These are phyloP conservation scores for Ciconia boyciana DNA, from an alignment of 2,113 vertebrate species.

Conservation along the genomic window DNA sequence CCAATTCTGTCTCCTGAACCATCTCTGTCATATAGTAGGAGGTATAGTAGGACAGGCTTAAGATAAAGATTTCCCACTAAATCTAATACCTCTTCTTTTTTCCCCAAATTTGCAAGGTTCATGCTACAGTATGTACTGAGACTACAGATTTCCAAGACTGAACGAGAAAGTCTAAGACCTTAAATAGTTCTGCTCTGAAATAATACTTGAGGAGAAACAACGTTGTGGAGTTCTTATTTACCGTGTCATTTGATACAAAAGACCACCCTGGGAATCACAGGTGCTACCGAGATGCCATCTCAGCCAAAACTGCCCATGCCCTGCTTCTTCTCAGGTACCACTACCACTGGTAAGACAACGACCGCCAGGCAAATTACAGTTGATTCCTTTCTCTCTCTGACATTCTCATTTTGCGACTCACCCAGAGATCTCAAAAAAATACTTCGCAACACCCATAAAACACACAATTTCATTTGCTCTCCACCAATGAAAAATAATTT, in stretches of 20 bases:
- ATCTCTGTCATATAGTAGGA: neutral
- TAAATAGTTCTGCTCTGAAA: neutral
- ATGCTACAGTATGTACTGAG: fast-evolving
- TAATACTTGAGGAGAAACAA: neutral
- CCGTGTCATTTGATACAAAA: too few relatives aligned
- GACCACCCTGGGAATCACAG: neutral
- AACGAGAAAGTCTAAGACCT: neutral
- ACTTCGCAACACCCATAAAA: neutral
- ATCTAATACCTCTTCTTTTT: neutral
- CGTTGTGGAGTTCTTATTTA: fast-evolving
- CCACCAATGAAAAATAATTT: neutral
- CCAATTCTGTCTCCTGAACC: neutral
- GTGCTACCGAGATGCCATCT: neutral
- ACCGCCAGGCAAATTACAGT: fast-evolving
- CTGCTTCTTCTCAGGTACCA: neutral
- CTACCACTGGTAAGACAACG: neutral
- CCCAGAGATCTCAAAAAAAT: neutral
- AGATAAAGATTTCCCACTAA: neutral
- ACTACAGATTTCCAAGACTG: neutral
- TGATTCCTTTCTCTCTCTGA: neutral
- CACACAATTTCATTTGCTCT: neutral
- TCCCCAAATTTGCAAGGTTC: neutral
- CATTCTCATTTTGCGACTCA: neutral
- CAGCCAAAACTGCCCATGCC: neutral
- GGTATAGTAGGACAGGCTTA: fast-evolving